Percentiles rank a stretch among this genome's conserved stretches.
These are phyloP conservation scores for Mesoclemmys tuberculata DNA, from an alignment of 2,113 vertebrate species.

Conservation along the genomic window DNA sequence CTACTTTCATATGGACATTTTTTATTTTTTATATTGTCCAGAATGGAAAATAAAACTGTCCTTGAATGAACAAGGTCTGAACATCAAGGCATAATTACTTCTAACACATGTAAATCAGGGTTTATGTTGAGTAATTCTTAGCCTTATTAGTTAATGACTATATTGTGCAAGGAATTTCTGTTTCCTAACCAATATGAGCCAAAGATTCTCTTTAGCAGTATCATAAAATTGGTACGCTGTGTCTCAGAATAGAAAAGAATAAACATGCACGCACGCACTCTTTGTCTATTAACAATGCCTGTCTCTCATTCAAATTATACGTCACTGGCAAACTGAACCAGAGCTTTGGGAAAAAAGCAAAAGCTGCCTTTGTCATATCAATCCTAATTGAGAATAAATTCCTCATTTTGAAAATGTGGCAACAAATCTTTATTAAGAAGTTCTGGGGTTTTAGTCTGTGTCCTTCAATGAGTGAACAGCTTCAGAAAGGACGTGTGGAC, in stretches of 20 bases:
- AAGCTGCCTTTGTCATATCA: background rate
- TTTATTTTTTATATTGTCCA: background rate
- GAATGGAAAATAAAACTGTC: slow-evolving; percentile 21
- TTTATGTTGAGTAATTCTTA: slow-evolving; percentile 54
- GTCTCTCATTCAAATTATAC: background rate
- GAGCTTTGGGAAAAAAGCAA: background rate
- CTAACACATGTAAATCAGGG: slow-evolving; percentile 16
- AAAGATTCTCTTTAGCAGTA: slow-evolving; percentile 51
- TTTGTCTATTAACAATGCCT: background rate
- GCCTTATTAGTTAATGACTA: slow-evolving; percentile 47
- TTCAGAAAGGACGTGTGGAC: background rate
- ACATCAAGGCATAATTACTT: slow-evolving; percentile 34
- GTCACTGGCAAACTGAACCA: background rate
- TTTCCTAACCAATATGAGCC: slow-evolving; percentile 52
- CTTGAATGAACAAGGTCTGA: slow-evolving; percentile 25
- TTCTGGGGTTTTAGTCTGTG: background rate
- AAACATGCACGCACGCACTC: background rate
- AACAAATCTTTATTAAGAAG: background rate
- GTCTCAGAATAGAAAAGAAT: slow-evolving; percentile 7
- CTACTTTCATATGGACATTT: background rate
- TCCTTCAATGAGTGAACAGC: background rate
- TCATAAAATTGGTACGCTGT: slow-evolving; percentile 52
- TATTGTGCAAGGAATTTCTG: slow-evolving; percentile 63
- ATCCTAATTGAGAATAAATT: background rate
- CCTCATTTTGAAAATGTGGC: background rate